Conservation (phyloP, 2,797 vertebrate species). For the Heliangelus exortis region DNA sequence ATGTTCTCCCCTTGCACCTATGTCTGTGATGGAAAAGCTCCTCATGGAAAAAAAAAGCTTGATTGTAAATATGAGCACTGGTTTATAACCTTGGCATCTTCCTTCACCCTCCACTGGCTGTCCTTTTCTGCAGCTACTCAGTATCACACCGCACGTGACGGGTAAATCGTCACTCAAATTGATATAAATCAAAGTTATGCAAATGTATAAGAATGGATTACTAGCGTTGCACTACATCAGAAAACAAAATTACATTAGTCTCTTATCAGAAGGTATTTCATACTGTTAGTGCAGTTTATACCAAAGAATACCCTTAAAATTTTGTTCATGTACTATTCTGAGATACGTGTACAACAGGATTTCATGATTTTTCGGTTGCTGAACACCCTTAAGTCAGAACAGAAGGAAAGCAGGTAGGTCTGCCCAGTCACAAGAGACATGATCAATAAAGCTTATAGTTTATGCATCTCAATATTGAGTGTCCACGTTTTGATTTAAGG, state of each 20-base stretch:
- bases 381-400: not conserved
- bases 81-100: slow-evolving; percentile 54
- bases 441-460: slow-evolving; percentile 61
- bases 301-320: not conserved
- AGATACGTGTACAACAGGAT: not conserved
- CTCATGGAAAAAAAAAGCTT: not conserved
- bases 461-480: slow-evolving; percentile 56
- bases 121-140: slow-evolving; percentile 32
- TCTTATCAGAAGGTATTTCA: slow-evolving; percentile 15
- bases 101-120: not conserved
- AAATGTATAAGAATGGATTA: slow-evolving; percentile 41
- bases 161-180: slow-evolving; percentile 20
- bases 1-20: slow-evolving; percentile 22
- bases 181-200: slow-evolving; percentile 37
- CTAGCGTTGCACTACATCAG: not conserved
- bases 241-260: not conserved
- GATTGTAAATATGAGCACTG: not conserved
- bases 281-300: not conserved
- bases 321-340: rapidly evolving
- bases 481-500: slow-evolving; percentile 62
- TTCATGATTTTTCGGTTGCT: not conserved
- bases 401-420: slow-evolving; percentile 1
- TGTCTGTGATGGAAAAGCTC: slow-evolving; percentile 19
- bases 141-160: not conserved
- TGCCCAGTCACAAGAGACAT: slow-evolving; percentile 1